phyloP scores from a whole-genome alignment of 2,888 invertebrate genomes.

The Troides aeacus region DNA sequence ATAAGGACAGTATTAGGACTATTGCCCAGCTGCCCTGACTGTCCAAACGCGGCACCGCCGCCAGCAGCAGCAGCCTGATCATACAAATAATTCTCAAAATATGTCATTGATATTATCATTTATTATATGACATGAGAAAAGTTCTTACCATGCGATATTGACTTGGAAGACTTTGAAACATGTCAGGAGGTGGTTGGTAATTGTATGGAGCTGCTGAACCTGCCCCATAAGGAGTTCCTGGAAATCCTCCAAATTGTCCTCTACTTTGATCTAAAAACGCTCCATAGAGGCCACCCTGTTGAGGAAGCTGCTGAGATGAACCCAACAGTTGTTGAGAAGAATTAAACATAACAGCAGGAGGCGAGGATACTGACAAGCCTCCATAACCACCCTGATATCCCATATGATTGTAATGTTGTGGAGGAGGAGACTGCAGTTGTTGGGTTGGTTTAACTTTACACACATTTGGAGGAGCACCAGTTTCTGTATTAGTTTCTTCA shows the following conservation, averaged over 20 bases:
- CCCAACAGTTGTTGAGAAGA: slow-evolving; percentile 83
- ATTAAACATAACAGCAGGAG: slow-evolving; percentile 90
- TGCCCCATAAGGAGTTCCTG: slow-evolving; percentile 84
- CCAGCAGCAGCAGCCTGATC: slow-evolving; percentile 73
- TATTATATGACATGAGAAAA: slow-evolving; percentile 1
- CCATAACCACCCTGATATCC: slow-evolving; percentile 88
- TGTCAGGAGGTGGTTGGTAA: slow-evolving; percentile 85
- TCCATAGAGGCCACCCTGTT: slow-evolving; percentile 89
- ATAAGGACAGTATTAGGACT: slow-evolving; percentile 94
- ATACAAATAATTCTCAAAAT: slow-evolving; percentile 19
- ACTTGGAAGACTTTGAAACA: slow-evolving; percentile 74
- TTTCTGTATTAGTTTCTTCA: slow-evolving; percentile 68
- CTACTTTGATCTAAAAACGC: slow-evolving; percentile 89
- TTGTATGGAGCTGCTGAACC: slow-evolving; percentile 86
- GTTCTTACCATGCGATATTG: slow-evolving; percentile 72
- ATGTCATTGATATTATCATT: not conserved
- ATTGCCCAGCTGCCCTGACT: slow-evolving; percentile 88
- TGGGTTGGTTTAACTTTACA: slow-evolving; percentile 93
- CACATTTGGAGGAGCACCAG: slow-evolving; percentile 83
- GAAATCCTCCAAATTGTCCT: slow-evolving; percentile 89
- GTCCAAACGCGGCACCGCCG: slow-evolving; percentile 86
- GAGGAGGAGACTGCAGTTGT: slow-evolving; percentile 86
- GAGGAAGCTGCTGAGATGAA: slow-evolving; percentile 81
- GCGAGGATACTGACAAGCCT: slow-evolving; percentile 91
- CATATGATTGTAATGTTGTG: slow-evolving; percentile 84